Conservation (phyloP, 2,113 vertebrate genomes). For the Condylura cristata region DNA sequence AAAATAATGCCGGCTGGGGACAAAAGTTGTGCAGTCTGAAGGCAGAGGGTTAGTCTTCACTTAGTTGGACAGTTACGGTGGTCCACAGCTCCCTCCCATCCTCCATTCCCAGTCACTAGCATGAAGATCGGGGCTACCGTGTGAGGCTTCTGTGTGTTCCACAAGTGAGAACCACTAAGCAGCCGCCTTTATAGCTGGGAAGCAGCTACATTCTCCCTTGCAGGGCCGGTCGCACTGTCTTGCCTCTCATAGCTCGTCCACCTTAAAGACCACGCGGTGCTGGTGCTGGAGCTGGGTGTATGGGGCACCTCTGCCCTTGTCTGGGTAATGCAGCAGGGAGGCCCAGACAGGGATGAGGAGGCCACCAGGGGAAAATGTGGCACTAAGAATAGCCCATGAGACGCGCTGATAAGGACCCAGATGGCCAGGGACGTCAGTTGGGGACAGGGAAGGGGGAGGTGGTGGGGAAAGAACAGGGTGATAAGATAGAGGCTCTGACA, state of each 20-base stretch:
- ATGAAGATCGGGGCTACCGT: not conserved
- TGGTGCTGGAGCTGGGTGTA: accelerated
- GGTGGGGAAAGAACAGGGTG: slow-evolving; percentile 44
- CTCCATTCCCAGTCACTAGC: no score
- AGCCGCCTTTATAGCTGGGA: accelerated
- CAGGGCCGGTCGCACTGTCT: not conserved
- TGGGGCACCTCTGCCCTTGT: not conserved
- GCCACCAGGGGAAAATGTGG: not conserved
- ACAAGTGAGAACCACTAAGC: not conserved
- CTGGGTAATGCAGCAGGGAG: not conserved
- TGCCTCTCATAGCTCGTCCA: not conserved
- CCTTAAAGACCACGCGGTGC: not conserved
- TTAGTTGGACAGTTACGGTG: not conserved
- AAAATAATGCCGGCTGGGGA: no score
- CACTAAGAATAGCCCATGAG: slow-evolving; percentile 73
- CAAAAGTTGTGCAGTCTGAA: not conserved
- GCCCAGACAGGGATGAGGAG: not conserved
- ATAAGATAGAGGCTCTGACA: slow-evolving; percentile 68
- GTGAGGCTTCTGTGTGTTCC: not conserved
- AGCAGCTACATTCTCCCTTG: accelerated
- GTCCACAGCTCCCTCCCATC: accelerated
- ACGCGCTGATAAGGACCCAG: slow-evolving; percentile 56
- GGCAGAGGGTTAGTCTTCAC: not conserved
- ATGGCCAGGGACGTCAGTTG: slow-evolving; percentile 56
- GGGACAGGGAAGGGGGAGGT: slow-evolving; percentile 66